Percentiles rank a stretch among this genome's conserved stretches.
Conservation (phyloP, 2,113 vertebrate genomes). For the Brachirus orientalis region DNA sequence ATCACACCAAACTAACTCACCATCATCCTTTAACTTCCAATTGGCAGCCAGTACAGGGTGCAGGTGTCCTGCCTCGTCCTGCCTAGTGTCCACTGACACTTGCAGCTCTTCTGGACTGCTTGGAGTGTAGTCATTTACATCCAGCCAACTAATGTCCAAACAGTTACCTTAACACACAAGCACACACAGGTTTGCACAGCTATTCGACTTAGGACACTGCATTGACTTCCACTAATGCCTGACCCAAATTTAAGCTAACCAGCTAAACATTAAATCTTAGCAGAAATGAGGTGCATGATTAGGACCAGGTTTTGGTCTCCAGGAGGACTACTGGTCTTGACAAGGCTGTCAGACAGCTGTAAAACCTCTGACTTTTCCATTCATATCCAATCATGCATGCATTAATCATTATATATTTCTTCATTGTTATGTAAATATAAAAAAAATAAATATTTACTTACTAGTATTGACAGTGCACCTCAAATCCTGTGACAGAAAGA, state of each 20-base stretch:
- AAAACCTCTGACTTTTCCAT: too few species aligned
- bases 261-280: too few species aligned
- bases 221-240: too few species aligned
- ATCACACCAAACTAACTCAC: slow-evolving; percentile 49
- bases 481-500: slow-evolving; percentile 53
- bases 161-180: slow-evolving; percentile 68
- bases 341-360: too few species aligned
- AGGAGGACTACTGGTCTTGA: too few species aligned
- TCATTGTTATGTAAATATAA: too few species aligned
- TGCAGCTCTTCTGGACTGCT: slow-evolving; percentile 57
- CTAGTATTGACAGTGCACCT: slow-evolving; percentile 41
- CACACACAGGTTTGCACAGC: background rate
- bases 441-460: slow-evolving; percentile 46
- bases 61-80: slow-evolving; percentile 50
- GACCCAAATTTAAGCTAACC: too few species aligned
- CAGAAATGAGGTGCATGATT: too few species aligned
- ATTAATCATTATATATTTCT: too few species aligned
- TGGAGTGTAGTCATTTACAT: slow-evolving; percentile 54
- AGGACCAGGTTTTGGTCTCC: too few species aligned
- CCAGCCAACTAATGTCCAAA: slow-evolving; percentile 52
- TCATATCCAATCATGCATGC: too few species aligned
- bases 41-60: slow-evolving; percentile 67
- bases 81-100: slow-evolving; percentile 24
- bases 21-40: slow-evolving; percentile 77
- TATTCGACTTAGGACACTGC: too few species aligned